Base-by-base conservation (phyloP, 2,888 invertebrate species). In the Noctuana brunneofusca region DNA sequence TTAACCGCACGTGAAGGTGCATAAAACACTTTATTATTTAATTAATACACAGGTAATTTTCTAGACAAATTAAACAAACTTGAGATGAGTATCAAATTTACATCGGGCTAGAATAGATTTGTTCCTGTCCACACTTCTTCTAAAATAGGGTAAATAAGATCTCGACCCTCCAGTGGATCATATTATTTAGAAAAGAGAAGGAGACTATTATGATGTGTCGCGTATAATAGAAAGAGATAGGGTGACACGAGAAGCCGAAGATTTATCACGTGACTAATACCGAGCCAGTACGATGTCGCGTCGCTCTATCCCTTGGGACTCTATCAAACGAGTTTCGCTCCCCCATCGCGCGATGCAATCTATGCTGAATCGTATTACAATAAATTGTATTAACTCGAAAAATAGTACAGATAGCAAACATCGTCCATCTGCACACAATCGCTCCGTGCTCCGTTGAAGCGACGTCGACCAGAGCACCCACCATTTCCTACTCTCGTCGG, bases 311-410 rank as follows among this genome's bases (percentile, higher is more conserved):
- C 89, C 89, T 69, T 73, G 87, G 83, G 90, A 89, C 85, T 87
- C 86, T 80, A 88, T 91, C 90, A 91, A 90, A 90, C 89, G 89
- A 90, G 90, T 87, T 90, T 87, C 80, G 82, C 84, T 90, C 89
- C 89, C 91, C 89, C 81, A 83, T 76, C 83, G 75, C 80, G 81
- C 86, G 89, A 89, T 89, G 89, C 91, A 90, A 91, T 90, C 91
- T 90, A 89, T 89, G 90, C 90, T 90, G 90, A 91, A 91, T 91
- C 90, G 87, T 88, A 91, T 91, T 90, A 91, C 90, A 89, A 90
- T 90, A 90, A 90, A 91, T 90, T 91, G 90, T 87, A 89, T 91
- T 90, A 91, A 89, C 89, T 90, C 87, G 89, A 89, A 89, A 90
- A 89, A 90, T 90, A 87, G 87, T 87, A 78, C 82, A 87, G 90